Base-by-base conservation (phyloP, 2,113 vertebrate species). In the Thryonomys swinderianus region DNA sequence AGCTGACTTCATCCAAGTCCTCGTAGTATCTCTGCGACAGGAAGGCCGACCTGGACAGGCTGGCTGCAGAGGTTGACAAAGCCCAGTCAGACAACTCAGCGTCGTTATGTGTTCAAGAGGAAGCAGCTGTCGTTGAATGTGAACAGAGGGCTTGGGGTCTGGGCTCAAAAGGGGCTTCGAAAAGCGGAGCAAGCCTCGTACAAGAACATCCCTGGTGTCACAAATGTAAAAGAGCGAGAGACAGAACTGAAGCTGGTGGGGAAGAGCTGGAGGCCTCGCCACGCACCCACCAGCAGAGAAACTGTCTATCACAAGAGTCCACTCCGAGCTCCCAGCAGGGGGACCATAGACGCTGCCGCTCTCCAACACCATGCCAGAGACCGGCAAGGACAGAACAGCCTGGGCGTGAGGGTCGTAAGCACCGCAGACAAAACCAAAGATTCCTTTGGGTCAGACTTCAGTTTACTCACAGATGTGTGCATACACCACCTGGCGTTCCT, bases 1-100 rank as follows among this genome's bases (percentile, higher is more conserved):
- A 99, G 97, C 99, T 99, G n/a, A 97, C 98, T 40, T 99, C 99
- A 67, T 99, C 99, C 98, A 99, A 91, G 95, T 99, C 99, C 97
- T 99, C 99, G 0, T 98, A 99, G 32, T 99, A 99, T 96, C 99
- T 99, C 1, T 99, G 99, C 3, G 99, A 99, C 74, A 99, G 98
- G 98, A 99, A 99, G 82, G 99, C 99, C 6, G 99, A 99, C 42
- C 99, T 99, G 23, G 99, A 99, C 91, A 99, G 98, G 97, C 98
- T 99, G 78, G 99, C 99, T 99, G 93, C 37, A 97, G 97, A 85
- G 7, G 18, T 94, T 74, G 62, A 89, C 34, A 84, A 89, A 57
- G 62, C 45, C 61, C 7, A 34, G 79, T 0, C 3, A 61, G 71
- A 66, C 7, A 27, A 27, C 25, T 57, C 23, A 55, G 53, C 96